Conservation (phyloP, 2,888 invertebrate genomes). For the Pilophorus perplexus region DNA sequence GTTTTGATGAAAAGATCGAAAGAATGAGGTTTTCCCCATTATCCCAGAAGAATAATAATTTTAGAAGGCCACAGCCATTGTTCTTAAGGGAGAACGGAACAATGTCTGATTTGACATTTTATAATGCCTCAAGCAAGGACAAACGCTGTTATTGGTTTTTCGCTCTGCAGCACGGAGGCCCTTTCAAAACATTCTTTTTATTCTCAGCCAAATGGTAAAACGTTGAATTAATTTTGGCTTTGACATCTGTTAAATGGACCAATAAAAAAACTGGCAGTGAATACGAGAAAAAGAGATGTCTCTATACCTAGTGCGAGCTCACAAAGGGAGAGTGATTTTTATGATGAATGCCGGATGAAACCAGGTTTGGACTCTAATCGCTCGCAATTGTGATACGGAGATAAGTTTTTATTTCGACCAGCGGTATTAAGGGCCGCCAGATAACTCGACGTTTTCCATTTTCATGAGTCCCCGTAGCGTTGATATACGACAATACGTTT, state of each 20-base stretch:
- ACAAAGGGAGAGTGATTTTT: neutral
- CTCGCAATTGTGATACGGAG: neutral
- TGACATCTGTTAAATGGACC: neutral
- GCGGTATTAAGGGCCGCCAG: neutral
- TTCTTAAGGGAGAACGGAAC: too few relatives aligned
- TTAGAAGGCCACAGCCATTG: too few relatives aligned
- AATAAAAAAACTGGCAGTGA: neutral
- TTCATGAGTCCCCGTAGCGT: neutral
- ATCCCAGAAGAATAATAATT: too few relatives aligned
- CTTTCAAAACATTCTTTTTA: too few relatives aligned
- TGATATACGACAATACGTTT: slow-evolving; percentile 14
- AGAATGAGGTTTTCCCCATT: too few relatives aligned
- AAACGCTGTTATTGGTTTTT: too few relatives aligned
- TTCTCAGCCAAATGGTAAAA: too few relatives aligned
- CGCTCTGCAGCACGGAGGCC: too few relatives aligned
- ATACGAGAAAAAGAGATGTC: neutral
- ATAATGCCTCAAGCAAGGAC: too few relatives aligned
- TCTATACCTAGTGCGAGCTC: neutral
- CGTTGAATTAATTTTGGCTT: neutral
- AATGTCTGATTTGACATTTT: too few relatives aligned
- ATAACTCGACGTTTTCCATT: slow-evolving; percentile 3
- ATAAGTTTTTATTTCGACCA: neutral
- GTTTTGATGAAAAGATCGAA: too few relatives aligned
- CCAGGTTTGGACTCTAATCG: slow-evolving; percentile 1
- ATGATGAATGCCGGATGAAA: slow-evolving; percentile 1